These are phyloP conservation scores for Aphelenchoides bicaudatus DNA, from an alignment of 2,888 invertebrate genomes.

Conservation along the genomic window DNA sequence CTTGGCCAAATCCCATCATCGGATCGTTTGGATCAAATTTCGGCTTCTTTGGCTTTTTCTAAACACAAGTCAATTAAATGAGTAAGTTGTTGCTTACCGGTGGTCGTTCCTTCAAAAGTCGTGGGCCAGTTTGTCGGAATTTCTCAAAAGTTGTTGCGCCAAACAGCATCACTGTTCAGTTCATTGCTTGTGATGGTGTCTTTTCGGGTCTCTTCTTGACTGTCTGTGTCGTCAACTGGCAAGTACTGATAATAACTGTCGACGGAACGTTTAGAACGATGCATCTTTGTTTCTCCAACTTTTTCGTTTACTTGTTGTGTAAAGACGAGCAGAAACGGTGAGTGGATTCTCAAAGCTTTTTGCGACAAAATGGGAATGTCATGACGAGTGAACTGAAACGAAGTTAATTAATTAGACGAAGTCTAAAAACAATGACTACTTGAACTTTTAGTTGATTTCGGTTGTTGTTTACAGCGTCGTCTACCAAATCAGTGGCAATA, in stretches of 20 bases:
- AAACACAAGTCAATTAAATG: neutral
- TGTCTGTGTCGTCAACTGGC: neutral
- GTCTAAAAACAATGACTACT: conserved; percentile 1
- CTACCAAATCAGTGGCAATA: neutral
- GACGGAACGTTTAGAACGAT: conserved; percentile 8
- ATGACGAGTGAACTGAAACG: neutral
- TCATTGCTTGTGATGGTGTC: no score
- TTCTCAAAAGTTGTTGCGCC: conserved; percentile 17
- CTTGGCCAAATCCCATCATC: conserved; percentile 34
- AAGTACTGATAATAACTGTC: conserved; percentile 13
- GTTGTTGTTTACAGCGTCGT: neutral
- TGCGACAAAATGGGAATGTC: neutral
- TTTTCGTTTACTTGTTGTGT: neutral
- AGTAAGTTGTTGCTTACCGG: neutral
- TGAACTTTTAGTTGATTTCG: neutral
- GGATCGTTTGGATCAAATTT: conserved; percentile 27
- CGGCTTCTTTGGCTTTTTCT: conserved; percentile 7
- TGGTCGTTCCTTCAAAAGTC: conserved; percentile 13
- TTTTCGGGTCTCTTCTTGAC: neutral
- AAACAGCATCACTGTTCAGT: neutral
- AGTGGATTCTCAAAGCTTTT: neutral
- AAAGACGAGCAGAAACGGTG: conserved; percentile 7
- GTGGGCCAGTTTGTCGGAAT: conserved; percentile 19
- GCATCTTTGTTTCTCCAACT: neutral
- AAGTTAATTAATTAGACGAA: neutral